Base-by-base conservation (phyloP, 2,888 invertebrate species). In the Coecobrya sp. region DNA sequence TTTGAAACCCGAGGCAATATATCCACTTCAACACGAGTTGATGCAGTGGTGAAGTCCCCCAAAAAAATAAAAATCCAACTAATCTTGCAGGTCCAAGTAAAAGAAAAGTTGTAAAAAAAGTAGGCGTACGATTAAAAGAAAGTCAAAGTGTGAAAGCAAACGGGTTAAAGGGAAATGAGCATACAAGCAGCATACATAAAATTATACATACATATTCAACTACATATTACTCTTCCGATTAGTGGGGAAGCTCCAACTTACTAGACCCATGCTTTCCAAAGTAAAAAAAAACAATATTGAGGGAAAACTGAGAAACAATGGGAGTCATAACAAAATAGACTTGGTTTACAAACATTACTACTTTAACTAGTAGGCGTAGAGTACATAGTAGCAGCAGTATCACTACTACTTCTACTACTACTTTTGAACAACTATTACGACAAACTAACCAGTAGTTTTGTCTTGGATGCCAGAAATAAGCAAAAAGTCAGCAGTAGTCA, bases 401-500 rank as follows among this genome's bases (percentile, higher is more conserved):
- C 22, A 42, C 8, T 70, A 70, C 42, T 11, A 68, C 30, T 19
- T 1, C 70, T 42, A 16, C 70, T 42, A 16, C 70, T 70, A 70
- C n/a, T 70, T 70, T 70, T 42, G 70, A 70, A 70, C 70, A 70
- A 70, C 70, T 70, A 70, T 42, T 70, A 62, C 22, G 84, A 45
- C 62, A 52, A 86, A 70, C 70, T 70, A 70, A 86, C 49, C 86
- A 86, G 86, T 36, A 65, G 65, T 52, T 82, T 85, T 84, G 73
- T 89, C 62, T 79, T 85, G 79, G 85, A 90, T 65, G 90, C 85
- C 62, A 81, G 86, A 65, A 91, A 86, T 86, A 91, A 91, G 91
- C 91, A 90, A 91, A 92, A 92, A 88, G 88, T 92, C 88, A 92
- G 76, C 91, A 87, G 91, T 91, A 92, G 92, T 88, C 91, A 91